A percentile compares a stretch with the other conserved stretches of the same genome.
phyloP scores from a whole-genome alignment of 2,113 vertebrate genomes.

The Caloenas nicobarica region DNA sequence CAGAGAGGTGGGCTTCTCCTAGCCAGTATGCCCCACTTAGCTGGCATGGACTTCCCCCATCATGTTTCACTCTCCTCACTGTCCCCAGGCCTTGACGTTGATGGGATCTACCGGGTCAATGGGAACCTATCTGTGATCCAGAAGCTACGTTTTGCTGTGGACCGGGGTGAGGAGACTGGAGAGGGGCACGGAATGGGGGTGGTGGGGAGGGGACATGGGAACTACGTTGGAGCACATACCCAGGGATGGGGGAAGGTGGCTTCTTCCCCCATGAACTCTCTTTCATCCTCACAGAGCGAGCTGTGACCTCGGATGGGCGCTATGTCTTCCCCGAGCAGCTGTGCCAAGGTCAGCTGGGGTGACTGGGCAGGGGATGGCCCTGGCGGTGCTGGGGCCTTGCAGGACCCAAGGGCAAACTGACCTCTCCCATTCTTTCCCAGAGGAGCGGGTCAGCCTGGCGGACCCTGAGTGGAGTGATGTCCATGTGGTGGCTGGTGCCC shows the following conservation, averaged over 20 bases:
- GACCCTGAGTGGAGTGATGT: constrained; percentile 89
- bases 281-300: constrained; percentile 83
- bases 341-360: constrained; percentile 81
- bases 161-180: constrained; percentile 80
- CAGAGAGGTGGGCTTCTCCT: constrained; percentile 78
- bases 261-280: not conserved
- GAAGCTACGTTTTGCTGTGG: constrained; percentile 89
- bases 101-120: constrained; percentile 92
- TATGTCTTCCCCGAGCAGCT: constrained; percentile 88
- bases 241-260: not conserved
- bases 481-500: constrained; percentile 88
- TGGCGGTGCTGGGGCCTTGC: not conserved
- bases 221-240: too few species aligned
- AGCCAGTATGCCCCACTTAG: not conserved
- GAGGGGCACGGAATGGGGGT: not conserved
- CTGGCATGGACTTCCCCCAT: not conserved
- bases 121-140: constrained; percentile 92
- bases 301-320: constrained; percentile 89
- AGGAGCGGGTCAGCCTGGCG: constrained; percentile 86
- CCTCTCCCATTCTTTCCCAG: constrained; percentile 46
- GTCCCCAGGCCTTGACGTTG: constrained; percentile 83
- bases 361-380: not conserved
- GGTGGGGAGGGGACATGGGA: not conserved
- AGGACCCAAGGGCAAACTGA: not conserved
- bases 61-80: not conserved